Conservation (phyloP, 2,888 invertebrate species). For the Molorchus minor region DNA sequence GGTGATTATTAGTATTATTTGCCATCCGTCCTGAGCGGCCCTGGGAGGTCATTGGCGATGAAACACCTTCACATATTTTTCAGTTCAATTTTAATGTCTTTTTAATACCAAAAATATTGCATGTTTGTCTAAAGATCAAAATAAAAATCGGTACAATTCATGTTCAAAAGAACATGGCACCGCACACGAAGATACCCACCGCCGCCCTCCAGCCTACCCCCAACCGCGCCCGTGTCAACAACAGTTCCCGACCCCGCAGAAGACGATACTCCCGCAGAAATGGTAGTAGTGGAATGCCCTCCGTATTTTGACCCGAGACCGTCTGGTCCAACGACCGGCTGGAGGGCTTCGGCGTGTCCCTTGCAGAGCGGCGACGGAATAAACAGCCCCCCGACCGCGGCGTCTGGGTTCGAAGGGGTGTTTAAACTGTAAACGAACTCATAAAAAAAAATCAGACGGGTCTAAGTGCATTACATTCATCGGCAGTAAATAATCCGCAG, state of each 20-base stretch:
- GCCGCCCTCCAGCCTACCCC: neutral
- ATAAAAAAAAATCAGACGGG: neutral
- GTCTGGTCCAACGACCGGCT: constrained; percentile 17
- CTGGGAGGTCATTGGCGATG: too few relatives aligned
- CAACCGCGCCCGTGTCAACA: too few relatives aligned
- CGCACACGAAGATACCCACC: too few relatives aligned
- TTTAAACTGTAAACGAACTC: neutral
- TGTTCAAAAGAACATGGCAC: too few relatives aligned
- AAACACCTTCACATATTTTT: too few relatives aligned
- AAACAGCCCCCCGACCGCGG: neutral
- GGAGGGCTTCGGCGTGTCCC: constrained; percentile 15
- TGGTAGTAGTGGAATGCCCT: constrained; percentile 20
- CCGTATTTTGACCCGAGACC: constrained; percentile 24
- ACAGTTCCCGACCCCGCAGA: neutral
- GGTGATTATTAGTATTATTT: too few relatives aligned
- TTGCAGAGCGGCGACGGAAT: neutral
- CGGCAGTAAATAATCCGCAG: neutral
- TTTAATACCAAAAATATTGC: too few relatives aligned
- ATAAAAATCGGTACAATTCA: too few relatives aligned
- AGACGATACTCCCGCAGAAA: neutral
- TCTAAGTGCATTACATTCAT: neutral
- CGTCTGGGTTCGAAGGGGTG: neutral
- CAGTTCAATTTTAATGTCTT: too few relatives aligned
- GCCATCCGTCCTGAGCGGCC: too few relatives aligned
- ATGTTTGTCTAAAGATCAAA: too few relatives aligned